Evolutionary conservation across 2,888 invertebrate genomes (phyloP).

Genomic region (Polydrusus pterygomalis): DNA sequence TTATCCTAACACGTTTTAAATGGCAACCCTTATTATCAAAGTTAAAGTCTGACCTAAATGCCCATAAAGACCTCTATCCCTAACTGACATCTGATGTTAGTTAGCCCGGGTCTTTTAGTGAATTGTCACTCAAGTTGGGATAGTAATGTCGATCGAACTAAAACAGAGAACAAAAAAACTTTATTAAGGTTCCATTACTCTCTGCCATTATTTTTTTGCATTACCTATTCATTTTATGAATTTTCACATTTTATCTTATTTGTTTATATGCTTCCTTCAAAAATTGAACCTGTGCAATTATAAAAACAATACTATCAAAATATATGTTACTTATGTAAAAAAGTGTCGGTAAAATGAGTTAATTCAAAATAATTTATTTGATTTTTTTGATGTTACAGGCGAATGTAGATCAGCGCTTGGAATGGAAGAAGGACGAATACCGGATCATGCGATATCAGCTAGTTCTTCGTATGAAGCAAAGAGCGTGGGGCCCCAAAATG

Average conservation of each 20-base stretch:
- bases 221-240: too few species aligned
- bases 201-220: too few species aligned
- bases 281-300: too few species aligned
- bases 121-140: background rate
- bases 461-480: conserved; percentile 91
- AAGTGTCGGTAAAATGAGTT: too few species aligned
- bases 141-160: conserved; percentile 12
- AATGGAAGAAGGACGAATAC: conserved; percentile 90
- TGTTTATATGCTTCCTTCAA: too few species aligned
- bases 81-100: conserved; percentile 28
- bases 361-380: background rate
- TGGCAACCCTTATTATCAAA: conserved; percentile 48
- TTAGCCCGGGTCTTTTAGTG: conserved; percentile 15
- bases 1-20: conserved; percentile 45
- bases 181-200: background rate
- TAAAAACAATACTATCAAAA: too few species aligned
- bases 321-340: too few species aligned
- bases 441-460: conserved; percentile 88
- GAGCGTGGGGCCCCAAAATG: conserved; percentile 91
- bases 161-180: background rate
- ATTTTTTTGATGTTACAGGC: conserved; percentile 71
- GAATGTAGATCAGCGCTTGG: conserved; percentile 86
- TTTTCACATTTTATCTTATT: too few species aligned
- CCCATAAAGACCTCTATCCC: conserved; percentile 33
- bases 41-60: conserved; percentile 29